Base-by-base conservation (phyloP, 2,888 invertebrate species). In the Mamestra brassicae region DNA sequence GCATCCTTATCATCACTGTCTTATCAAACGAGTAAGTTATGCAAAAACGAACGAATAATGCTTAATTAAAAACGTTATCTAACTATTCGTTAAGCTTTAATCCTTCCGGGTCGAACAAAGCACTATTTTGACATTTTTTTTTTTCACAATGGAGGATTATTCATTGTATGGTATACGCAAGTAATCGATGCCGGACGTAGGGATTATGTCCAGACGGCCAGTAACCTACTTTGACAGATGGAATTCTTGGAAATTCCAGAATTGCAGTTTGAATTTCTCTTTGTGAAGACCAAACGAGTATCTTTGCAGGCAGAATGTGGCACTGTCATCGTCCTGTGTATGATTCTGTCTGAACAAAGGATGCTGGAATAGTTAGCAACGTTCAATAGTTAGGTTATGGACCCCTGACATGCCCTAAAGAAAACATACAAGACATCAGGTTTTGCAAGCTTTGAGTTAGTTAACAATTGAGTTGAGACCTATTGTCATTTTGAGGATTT, bases 101-200 rank as follows among this genome's bases (percentile, higher is more conserved):
- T 88, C 89, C 94, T 95, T 96, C 95, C 95, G 95, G 94, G 88
- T 87, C 87, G 80, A 84, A 94, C 92, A 95, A 94, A 88, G 87
- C 82, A 36, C 77, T 95, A 92, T 95, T 95, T 92, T 94, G 94
- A 93, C 93, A 89, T 1, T 89, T 85, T 88, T 90, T 91, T 26
- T 90, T 81, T 81, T 78, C 74, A 89, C 89, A 90, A 89, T 78
- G 74, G 74, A 74, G 75, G 84, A 81, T 88, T 89, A 80, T 66
- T 64, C 77, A 78, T 92, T 93, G 90, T 92, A 71, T 76, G 71
- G 76, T 78, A 81, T 83, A 89, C 88, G 91, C 90, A 90, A 94
- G 95, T 94, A 95, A 95, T 92, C 91, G 94, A 95, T 93, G 92
- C 95, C 95, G 95, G 95, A 95, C 92, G 91, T 60, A 76, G 13